Evolutionary conservation across 2,113 vertebrate genomes (phyloP), one percentile per base, ranked within the genome.

Genomic region (Ammodytes dubius): DNA sequence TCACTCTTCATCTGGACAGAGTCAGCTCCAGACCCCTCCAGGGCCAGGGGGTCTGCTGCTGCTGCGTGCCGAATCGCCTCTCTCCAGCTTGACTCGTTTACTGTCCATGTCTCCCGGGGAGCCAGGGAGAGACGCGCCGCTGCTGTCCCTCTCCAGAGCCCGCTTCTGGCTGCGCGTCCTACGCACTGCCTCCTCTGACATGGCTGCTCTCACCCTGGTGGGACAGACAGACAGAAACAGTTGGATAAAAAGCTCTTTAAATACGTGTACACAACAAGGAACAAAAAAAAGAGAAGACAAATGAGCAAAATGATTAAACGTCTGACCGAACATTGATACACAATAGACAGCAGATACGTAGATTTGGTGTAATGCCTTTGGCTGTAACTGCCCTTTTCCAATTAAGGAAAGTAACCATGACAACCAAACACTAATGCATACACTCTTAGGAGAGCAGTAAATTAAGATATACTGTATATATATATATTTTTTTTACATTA

Each of bases 131-230:
- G 27, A 27, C 27, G 27, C 27, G 27, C 27, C 27, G 82, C 1
- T 14, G 35, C 73, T 64, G 74, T 98, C 97, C 66, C 91, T 94
- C 85, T 99, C 98, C 91, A 98, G 91, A 0, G 96, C 97, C 79
- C 98, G 95, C 90, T 99, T 99, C 93, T 99, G 98, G 94, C 97
- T 99, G 39, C 98, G 97, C 10, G 98, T 99, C 84, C 89, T 94
- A 85, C 97, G 95, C 94, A 96, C 97, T 63, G 94, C 95, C 90
- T 98, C 98, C 90, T 99, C 98, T 27, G 97, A 98, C 98, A 99
- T 99, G 92, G 77, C 94, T 92, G 85, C 90, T 87, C 89, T 89
- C 89, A 91, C 87, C 93, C 95, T 95, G 73, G 15, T 59, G 43
- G 77, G 13, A 74, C 3, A 68, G 4, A 71, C 5, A 5, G 43